Evolutionary conservation across 2,797 vertebrate genomes (phyloP).

Genomic region (Micropoecilia bifurca): DNA sequence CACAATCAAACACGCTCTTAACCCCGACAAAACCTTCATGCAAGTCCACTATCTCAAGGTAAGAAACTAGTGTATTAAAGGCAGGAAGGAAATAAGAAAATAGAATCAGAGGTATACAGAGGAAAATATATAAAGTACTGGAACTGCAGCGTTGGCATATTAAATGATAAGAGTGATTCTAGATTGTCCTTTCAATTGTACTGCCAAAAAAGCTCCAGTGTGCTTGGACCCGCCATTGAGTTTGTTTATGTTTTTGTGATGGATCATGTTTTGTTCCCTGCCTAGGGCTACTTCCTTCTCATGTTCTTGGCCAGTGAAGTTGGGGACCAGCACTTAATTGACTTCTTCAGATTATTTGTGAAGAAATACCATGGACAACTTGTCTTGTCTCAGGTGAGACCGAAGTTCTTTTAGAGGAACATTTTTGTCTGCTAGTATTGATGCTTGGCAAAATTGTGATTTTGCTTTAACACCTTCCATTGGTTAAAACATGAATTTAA

Average conservation of each 20-base stretch:
- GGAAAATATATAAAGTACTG: not conserved
- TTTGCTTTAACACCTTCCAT: not conserved
- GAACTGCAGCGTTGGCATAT: conserved; percentile 1
- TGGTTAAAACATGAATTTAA: not conserved
- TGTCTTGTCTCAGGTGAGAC: conserved; percentile 91
- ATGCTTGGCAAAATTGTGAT: not conserved
- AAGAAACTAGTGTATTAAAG: conserved; percentile 36
- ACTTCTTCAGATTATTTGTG: conserved; percentile 90
- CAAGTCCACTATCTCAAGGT: conserved; percentile 98
- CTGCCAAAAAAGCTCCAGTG: not conserved
- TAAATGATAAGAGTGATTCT: conserved; percentile 7
- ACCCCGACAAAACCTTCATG: conserved; percentile 94
- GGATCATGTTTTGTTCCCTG: conserved; percentile 31
- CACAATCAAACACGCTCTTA: conserved; percentile 92
- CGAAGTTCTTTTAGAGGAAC: conserved; percentile 15
- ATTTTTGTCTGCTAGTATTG: not conserved
- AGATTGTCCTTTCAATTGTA: conserved; percentile 3
- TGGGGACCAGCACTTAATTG: conserved; percentile 85
- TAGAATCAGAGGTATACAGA: not conserved
- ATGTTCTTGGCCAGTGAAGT: conserved; percentile 84
- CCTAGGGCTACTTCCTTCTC: conserved; percentile 95
- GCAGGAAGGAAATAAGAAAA: not conserved
- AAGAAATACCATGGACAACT: conserved; percentile 90
- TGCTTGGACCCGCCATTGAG: not conserved
- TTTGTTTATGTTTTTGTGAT: conserved; percentile 25